Conservation (phyloP, 2,888 invertebrate species). For the Suillia variegata region DNA sequence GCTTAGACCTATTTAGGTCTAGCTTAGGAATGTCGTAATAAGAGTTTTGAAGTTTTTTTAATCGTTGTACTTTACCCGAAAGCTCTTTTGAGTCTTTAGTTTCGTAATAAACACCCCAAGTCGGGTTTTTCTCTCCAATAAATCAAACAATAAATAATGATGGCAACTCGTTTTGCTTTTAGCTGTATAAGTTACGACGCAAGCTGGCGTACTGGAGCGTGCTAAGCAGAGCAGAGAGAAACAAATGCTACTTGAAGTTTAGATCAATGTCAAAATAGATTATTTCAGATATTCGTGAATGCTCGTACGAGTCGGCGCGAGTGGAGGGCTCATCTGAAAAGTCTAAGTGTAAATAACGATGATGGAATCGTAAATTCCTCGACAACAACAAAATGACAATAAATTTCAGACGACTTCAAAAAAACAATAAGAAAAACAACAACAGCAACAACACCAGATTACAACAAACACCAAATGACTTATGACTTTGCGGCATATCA, state of each 20-base stretch:
- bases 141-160: too few species aligned
- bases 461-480: too few species aligned
- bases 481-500: constrained; percentile 1
- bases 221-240: background rate
- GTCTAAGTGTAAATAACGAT: background rate
- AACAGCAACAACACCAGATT: background rate
- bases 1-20: too few species aligned
- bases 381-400: background rate
- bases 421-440: background rate
- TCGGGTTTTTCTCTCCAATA: too few species aligned
- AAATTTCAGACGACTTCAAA: background rate
- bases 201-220: too few species aligned
- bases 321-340: background rate
- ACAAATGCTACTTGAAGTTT: background rate
- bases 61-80: too few species aligned
- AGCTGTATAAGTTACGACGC: too few species aligned
- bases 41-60: too few species aligned
- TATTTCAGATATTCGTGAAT: background rate
- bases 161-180: too few species aligned
- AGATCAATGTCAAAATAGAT: constrained; percentile 3
- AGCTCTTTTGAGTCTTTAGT: too few species aligned
- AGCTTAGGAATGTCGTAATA: too few species aligned
- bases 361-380: background rate
- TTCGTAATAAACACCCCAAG: too few species aligned
- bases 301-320: background rate